Evolutionary conservation across 2,113 vertebrate genomes (phyloP), one percentile per base, ranked within the genome.

Genomic region (Plotosus lineatus): DNA sequence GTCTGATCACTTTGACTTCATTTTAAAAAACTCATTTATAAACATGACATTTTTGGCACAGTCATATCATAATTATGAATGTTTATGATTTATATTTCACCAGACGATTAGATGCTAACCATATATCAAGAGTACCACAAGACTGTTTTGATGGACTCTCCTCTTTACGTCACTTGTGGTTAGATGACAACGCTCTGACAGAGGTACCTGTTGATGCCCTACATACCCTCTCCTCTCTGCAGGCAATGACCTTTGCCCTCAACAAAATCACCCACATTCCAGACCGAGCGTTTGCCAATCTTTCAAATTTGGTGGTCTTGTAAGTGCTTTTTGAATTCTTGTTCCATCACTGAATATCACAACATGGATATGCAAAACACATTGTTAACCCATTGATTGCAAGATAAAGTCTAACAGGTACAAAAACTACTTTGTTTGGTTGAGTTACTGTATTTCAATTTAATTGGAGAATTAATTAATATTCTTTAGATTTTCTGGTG

Each of bases 191-290:
- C 33, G 91, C 89, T 5, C 90, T 98, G 92, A 92, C 88, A 0
- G 95, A 94, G 88, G 95, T 98, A 83, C 96, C 96, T 0, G 88
- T 91, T 38, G 88, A 81, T 56, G 96, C 96, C 0, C 94, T 98
- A 82, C 90, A 91, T 82, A 90, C 88, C 21, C 92, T 98, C 58
- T 92, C 93, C 0, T 89, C 94, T 17, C 93, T 98, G 21, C 96
- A 98, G 78, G 96, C 96, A 87, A 94, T 97, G 93, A 98, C 96
- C 23, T 85, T 98, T 83, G 96, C 96, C 26, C 95, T 97, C 85
- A 97, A 98, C 91, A 92, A 83, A 78, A 95, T 98, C 90, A 85
- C 80, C 88, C 90, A 90, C 84, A 90, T 98, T 68, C 95, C 95
- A 0, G 94, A 97, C 77, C 90, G 85, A 9, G 96, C 96, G 84